phyloP scores from a whole-genome alignment of 2,113 vertebrate species.

The Albula goreensis region DNA sequence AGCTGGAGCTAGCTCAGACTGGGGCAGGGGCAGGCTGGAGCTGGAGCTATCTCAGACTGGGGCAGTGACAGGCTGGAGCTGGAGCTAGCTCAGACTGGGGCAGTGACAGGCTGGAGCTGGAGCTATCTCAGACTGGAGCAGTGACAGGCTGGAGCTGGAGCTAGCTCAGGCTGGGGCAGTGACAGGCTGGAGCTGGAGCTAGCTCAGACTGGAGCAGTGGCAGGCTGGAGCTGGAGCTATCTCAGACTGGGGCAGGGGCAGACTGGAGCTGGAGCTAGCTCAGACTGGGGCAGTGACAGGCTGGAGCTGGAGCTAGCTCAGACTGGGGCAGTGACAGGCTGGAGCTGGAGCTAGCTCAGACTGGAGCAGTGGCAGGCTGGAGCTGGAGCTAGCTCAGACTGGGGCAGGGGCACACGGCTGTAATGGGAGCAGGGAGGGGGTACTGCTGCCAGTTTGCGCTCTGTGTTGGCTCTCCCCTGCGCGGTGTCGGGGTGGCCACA shows the following conservation, averaged over 20 bases:
- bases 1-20: not conserved
- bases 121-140: no score
- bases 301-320: no score
- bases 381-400: not conserved
- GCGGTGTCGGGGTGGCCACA: conserved; percentile 33
- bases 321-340: no score
- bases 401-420: not conserved
- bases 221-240: not conserved
- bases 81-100: not conserved
- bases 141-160: no score
- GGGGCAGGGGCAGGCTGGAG: not conserved
- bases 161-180: no score
- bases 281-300: not conserved
- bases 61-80: not conserved
- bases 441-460: not conserved
- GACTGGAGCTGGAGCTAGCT: no score
- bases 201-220: not conserved
- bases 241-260: no score
- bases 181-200: no score
- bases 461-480: not conserved
- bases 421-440: not conserved
- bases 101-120: not conserved
- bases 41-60: not conserved
- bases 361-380: no score
- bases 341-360: no score